These are phyloP conservation scores for Lepilemur ruficaudatus DNA, from an alignment of 2,797 vertebrate species.

Conservation along the genomic window DNA sequence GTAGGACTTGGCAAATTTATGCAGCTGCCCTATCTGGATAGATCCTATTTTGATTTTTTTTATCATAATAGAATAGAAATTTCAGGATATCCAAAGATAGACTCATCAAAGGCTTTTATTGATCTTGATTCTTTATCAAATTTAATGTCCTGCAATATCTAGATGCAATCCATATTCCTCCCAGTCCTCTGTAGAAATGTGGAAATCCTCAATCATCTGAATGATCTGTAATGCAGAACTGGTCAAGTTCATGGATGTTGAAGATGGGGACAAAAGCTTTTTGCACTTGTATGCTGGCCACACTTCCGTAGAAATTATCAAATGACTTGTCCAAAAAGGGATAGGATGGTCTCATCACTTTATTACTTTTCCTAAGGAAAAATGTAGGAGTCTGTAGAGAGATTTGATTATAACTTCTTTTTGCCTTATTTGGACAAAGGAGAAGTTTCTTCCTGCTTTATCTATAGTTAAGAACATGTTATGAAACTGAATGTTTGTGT, in stretches of 20 bases:
- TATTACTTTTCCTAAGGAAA: background rate
- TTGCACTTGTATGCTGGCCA: background rate
- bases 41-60: slow-evolving; percentile 23
- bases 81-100: background rate
- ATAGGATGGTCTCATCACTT: background rate
- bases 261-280: background rate
- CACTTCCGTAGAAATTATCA: background rate
- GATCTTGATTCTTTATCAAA: background rate
- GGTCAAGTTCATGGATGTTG: background rate
- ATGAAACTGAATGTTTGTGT: background rate
- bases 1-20: background rate
- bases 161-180: background rate
- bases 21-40: background rate
- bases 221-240: background rate
- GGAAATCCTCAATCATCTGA: background rate
- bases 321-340: background rate
- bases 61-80: slow-evolving; percentile 12
- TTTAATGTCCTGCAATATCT: background rate
- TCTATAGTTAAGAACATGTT: background rate
- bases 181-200: background rate
- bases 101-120: background rate
- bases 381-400: background rate
- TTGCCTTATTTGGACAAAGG: background rate
- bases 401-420: slow-evolving; percentile 4
- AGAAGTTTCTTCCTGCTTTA: background rate